phyloP scores from a whole-genome alignment of 2,888 invertebrate genomes.

The Morpho helenor region DNA sequence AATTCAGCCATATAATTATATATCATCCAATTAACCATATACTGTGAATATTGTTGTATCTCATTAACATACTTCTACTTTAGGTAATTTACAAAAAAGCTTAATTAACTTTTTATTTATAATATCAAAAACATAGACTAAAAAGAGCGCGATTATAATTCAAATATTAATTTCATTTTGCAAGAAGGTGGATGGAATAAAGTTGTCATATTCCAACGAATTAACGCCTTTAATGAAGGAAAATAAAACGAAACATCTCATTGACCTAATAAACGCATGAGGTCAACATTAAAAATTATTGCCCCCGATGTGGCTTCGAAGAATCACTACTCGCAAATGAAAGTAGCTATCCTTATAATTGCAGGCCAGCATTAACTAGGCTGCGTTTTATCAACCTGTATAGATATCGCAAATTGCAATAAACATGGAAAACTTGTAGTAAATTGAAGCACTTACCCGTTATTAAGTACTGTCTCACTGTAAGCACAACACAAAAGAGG shows the following conservation, averaged over 20 bases:
- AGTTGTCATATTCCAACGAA: conserved; percentile 4
- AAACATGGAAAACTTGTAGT: background rate
- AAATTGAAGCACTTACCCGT: conserved; percentile 6
- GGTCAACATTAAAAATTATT: conserved; percentile 12
- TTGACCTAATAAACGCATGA: conserved; percentile 6
- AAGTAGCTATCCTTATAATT: conserved; percentile 19
- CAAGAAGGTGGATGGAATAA: conserved; percentile 1
- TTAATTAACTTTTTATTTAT: too few relatives aligned
- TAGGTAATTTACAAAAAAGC: too few relatives aligned
- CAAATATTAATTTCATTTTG: too few relatives aligned
- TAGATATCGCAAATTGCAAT: conserved; percentile 11
- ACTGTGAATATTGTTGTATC: too few relatives aligned
- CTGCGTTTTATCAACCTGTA: conserved; percentile 15
- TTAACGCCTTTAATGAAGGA: background rate
- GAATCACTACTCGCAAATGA: conserved; percentile 8
- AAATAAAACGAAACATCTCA: conserved; percentile 6
- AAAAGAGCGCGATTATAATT: conserved; percentile 6
- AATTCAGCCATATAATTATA: too few relatives aligned
- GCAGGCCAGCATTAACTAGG: conserved; percentile 12
- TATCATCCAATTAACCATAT: too few relatives aligned
- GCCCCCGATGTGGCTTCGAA: conserved; percentile 8
- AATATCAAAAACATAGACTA: background rate
- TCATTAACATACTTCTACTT: too few relatives aligned
- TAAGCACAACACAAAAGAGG: conserved; percentile 14
- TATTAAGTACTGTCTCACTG: conserved; percentile 10